Percentiles rank a stretch among this genome's conserved stretches.
Evolutionary conservation across 2,113 vertebrate genomes (phyloP).

Genomic region (Embiotoca jacksoni): DNA sequence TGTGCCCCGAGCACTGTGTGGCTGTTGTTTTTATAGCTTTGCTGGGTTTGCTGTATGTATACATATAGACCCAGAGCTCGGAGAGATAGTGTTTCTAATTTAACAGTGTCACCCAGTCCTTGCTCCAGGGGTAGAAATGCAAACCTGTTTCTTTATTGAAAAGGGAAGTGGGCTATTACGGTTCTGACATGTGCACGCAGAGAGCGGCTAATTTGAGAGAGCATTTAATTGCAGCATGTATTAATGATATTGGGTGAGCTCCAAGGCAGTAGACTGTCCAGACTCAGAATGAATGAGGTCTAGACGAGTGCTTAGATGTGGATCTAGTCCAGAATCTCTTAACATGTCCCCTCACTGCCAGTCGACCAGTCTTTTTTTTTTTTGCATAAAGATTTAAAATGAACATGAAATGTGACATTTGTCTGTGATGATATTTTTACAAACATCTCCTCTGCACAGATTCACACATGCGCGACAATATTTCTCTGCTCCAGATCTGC

Average conservation of each 20-base stretch:
- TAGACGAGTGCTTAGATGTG: constrained; percentile 25
- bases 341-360: background rate
- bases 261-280: constrained; percentile 31
- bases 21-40: constrained; percentile 64
- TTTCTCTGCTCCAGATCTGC: constrained; percentile 30
- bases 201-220: constrained; percentile 55
- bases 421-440: background rate
- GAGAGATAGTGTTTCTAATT: constrained; percentile 55
- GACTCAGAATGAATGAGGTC: constrained; percentile 32
- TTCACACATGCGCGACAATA: background rate
- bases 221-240: constrained; percentile 53
- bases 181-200: constrained; percentile 35
- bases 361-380: background rate
- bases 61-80: constrained; percentile 34
- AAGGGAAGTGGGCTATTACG: constrained; percentile 33
- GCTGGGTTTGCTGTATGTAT: constrained; percentile 54
- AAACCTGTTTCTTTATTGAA: constrained; percentile 45
- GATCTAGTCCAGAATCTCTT: constrained; percentile 20
- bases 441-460: background rate
- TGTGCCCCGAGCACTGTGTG: constrained; percentile 8
- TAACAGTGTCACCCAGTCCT: constrained; percentile 56
- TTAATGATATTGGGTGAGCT: constrained; percentile 51
- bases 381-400: background rate
- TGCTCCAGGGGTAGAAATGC: constrained; percentile 55
- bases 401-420: background rate